These are phyloP conservation scores for Lepas anatifera DNA, from an alignment of 2,888 invertebrate genomes.

Conservation along the genomic window DNA sequence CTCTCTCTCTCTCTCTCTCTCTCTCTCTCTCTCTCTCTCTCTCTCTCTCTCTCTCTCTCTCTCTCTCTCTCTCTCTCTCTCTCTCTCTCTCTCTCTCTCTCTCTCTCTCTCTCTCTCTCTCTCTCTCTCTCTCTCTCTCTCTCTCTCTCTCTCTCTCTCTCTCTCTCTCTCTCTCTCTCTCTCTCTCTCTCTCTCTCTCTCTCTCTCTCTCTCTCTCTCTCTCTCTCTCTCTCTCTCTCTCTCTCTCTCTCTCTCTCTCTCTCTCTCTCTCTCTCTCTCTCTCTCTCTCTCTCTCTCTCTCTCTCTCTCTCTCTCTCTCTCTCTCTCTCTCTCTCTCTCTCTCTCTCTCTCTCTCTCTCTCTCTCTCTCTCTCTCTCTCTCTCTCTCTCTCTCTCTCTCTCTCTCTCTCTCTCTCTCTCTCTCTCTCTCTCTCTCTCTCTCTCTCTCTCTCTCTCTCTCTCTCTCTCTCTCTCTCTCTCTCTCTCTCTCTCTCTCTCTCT, in stretches of 20 bases:
- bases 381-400: too few species aligned
- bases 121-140: constrained; percentile 8
- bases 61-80: background rate
- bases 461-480: constrained; percentile 2
- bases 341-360: too few species aligned
- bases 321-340: background rate
- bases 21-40: background rate
- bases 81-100: background rate
- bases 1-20: background rate
- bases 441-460: background rate
- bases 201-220: background rate
- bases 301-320: constrained; percentile 5
- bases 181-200: background rate
- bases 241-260: background rate
- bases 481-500: background rate
- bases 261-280: background rate
- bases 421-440: too few species aligned
- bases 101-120: background rate
- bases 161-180: background rate
- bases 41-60: background rate
- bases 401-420: too few species aligned
- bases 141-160: background rate
- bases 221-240: background rate
- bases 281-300: constrained; percentile 8
- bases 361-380: too few species aligned